Evolutionary conservation across 2,797 vertebrate genomes (phyloP), one percentile per base, ranked within the genome.

Genomic region (Myiotriccus ornatus): DNA sequence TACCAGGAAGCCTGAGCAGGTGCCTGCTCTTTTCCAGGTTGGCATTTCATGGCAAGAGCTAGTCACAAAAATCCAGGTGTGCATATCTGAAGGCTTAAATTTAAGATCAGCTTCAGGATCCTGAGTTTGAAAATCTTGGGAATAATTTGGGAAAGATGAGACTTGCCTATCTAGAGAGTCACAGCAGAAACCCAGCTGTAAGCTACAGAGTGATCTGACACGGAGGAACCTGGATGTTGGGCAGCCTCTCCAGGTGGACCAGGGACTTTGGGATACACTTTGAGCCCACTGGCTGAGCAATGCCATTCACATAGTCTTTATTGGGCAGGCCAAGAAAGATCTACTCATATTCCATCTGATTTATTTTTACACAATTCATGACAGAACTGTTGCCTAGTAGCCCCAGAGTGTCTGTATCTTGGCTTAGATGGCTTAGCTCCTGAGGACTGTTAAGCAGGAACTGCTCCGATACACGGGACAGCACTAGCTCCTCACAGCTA

Each of bases 11-110:
- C 60, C 53, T 32, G 32, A 70, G 59, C 37, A 62, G 46, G 34
- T 84, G 53, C 46, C 83, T 88, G 86, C 70, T 89, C 80, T 89
- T 94, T 95, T 87, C 56, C 39, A 80, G 56, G 43, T 3, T 67
- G 41, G 25, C 16, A 18, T 73, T 74, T 76, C 32, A 23, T n/a
- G 52, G 80, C 37, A 77, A 87, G 16, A 88, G 22, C n/a, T 24
- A 60, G 22, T 8, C 32, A 59, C 17, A 62, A 5, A 91, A 67
- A 34, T 12, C n/a, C 32, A 71, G 53, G 68, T n/a, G 17, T 84
- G 22, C 3, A 0, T 60, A 35, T 52, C 44, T 12, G 9, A 71
- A 86, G 19, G 21, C 30, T 77, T 50, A 63, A 8, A 7, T 50
- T 73, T 18, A 47, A 28, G 14, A 8, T 49, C 8, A 50, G 4